These are phyloP conservation scores for Phengaris alcon DNA, from an alignment of 2,888 invertebrate species.

Conservation along the genomic window DNA sequence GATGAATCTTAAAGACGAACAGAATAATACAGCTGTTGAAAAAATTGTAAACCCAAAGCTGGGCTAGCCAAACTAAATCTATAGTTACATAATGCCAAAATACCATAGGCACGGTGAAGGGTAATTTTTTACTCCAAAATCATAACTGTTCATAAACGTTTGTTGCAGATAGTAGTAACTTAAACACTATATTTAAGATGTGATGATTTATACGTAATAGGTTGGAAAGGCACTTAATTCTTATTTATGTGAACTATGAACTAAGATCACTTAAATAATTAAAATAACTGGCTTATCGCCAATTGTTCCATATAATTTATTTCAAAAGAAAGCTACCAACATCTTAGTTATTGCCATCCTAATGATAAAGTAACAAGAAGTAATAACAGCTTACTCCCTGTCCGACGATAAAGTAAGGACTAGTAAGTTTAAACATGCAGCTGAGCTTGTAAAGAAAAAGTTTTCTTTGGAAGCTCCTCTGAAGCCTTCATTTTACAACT, in stretches of 20 bases:
- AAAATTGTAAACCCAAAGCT: no score
- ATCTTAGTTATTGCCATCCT: background rate
- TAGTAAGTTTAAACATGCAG: slow-evolving; percentile 6
- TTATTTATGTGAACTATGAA: background rate
- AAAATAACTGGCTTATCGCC: background rate
- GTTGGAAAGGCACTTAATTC: background rate
- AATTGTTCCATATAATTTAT: background rate
- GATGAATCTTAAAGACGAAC: no score
- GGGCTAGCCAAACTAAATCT: no score
- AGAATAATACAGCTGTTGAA: no score
- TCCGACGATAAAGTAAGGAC: no score
- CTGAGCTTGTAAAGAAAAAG: slow-evolving; percentile 16
- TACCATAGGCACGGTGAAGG: no score
- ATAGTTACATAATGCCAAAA: no score
- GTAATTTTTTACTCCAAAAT: no score
- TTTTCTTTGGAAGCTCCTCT: slow-evolving; percentile 11
- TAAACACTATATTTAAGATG: no score
- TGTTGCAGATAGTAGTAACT: no score
- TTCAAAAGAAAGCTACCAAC: background rate
- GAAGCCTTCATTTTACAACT: slow-evolving; percentile 17
- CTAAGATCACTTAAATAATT: background rate
- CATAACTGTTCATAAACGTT: no score
- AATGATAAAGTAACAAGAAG: background rate
- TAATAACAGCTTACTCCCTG: background rate
- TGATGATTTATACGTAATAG: background rate